Base-by-base conservation (phyloP, 2,797 vertebrate genomes). In the Cirrhinus molitorella region DNA sequence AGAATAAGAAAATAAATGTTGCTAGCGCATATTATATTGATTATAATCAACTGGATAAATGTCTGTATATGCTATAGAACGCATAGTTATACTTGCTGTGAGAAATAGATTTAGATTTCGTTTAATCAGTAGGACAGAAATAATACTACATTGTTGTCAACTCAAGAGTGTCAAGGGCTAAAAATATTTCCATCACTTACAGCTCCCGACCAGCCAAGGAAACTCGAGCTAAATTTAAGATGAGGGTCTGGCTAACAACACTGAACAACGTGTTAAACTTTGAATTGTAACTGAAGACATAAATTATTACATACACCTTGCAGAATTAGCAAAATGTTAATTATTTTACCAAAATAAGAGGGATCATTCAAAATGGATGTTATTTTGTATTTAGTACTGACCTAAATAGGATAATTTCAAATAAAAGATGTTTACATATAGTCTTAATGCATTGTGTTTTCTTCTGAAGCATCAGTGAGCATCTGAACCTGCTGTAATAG, bases 21-120 rank as follows among this genome's bases (percentile, higher is more conserved):
- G 19, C 17, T 51, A 47, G n/a, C 1, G 3, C 11, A 19, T 7
- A 71, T 47, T 17, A 49, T 28, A 49, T 23, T 19, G 16, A 59
- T 4, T 12, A 23, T 25, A 61, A 61, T 5, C 25, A 61, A 25
- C 23, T 28, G 23, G 57, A 25, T 59, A 25, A 23, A 59, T 59
- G 55, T 59, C n/a, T 59, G 55, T 57, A 23, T 57, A 23, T 57
- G 55, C 55, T 5, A 17, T 67, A 28, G 16, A 49, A 0, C 3
- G 0, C 5, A 53, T 10, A 72, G 47, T 14, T n/a, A 47, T 23
- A 5, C 45, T n/a, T 55, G 6, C 5, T 1, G 6, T 55, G n/a
- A 72, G 17, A 19, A 53, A n/a, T 68, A 68, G 37, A 68, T 68
- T 45, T n/a, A n/a, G n/a, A n/a, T n/a, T n/a, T n/a, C n/a, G n/a